phyloP scores from a whole-genome alignment of 2,797 vertebrate genomes.

The Antrozous pallidus region DNA sequence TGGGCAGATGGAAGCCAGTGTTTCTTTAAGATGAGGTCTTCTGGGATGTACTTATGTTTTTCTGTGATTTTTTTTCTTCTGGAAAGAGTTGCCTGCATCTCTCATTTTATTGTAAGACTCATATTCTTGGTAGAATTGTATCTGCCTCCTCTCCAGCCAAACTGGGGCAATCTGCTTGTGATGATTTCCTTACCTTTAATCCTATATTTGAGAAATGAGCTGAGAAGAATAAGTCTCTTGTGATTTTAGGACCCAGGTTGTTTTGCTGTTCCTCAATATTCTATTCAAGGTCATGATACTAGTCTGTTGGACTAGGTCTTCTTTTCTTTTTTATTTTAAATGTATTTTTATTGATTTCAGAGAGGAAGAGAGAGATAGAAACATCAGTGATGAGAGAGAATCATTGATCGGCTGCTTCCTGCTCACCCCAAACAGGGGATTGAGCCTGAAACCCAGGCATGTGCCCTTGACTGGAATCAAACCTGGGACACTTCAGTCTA shows the following conservation, averaged over 20 bases:
- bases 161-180: not conserved
- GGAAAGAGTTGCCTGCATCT: not conserved
- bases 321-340: not conserved
- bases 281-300: not conserved
- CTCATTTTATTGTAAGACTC: not conserved
- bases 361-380: too few relatives aligned
- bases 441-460: too few relatives aligned
- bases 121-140: not conserved
- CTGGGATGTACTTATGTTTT: not conserved
- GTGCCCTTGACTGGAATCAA: too few relatives aligned
- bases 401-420: too few relatives aligned
- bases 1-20: not conserved
- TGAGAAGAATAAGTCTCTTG: conserved; percentile 36
- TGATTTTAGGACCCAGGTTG: not conserved
- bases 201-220: conserved; percentile 36
- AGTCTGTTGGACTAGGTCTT: not conserved
- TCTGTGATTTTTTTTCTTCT: not conserved
- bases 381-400: too few relatives aligned
- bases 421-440: too few relatives aligned
- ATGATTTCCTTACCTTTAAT: not conserved
- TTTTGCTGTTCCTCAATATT: conserved; percentile 5
- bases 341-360: too few relatives aligned
- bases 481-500: too few relatives aligned
- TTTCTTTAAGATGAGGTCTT: not conserved
- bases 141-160: not conserved